Percentiles rank a stretch among this genome's conserved stretches.
These are phyloP conservation scores for Busseola fusca DNA, from an alignment of 2,888 invertebrate genomes.

Conservation along the genomic window DNA sequence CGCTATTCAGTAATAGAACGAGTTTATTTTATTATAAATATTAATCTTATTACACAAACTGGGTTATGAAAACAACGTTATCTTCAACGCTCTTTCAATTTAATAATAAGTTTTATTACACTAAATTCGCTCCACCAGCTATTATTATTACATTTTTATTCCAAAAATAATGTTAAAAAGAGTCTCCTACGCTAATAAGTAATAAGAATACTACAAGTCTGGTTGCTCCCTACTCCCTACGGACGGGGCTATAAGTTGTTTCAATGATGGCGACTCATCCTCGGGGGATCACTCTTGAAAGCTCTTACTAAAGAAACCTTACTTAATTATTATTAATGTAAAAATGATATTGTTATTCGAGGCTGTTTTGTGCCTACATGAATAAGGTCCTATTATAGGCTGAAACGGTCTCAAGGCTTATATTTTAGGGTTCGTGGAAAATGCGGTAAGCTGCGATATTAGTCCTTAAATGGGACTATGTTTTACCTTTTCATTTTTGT, in stretches of 20 bases:
- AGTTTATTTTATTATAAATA: neutral
- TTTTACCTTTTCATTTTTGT: neutral
- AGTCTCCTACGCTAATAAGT: slow-evolving; percentile 14
- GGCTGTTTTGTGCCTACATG: neutral
- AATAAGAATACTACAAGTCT: neutral
- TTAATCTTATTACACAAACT: neutral
- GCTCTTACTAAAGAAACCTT: slow-evolving; percentile 15
- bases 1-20: neutral
- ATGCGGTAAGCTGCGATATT: neutral
- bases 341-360: slow-evolving; percentile 8
- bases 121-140: neutral
- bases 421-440: neutral
- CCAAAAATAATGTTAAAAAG: slow-evolving; percentile 5
- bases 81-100: neutral
- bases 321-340: slow-evolving; percentile 29
- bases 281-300: neutral
- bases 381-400: neutral
- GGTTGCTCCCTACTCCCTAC: slow-evolving; percentile 5
- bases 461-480: too few species aligned
- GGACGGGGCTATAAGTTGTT: slow-evolving; percentile 23
- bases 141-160: neutral
- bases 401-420: neutral
- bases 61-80: neutral
- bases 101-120: neutral
- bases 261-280: slow-evolving; percentile 11